Conservation (phyloP, 1,140 invertebrate genomes). For the Trachymyrmex cornetzi region DNA sequence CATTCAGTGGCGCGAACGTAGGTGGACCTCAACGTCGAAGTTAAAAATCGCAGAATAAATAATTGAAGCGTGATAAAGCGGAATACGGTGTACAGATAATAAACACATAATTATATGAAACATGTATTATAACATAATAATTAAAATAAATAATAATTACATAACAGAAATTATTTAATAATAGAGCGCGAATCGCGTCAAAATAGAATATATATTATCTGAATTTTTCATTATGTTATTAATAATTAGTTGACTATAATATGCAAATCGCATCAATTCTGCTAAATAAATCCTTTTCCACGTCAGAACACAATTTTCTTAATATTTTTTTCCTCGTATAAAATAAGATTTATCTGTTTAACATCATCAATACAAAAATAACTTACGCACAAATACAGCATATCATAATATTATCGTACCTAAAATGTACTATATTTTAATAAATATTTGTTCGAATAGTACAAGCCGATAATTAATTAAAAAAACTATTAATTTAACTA, state of each 20-base stretch:
- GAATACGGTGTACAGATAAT: not conserved
- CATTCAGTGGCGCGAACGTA: not conserved
- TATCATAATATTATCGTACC: not conserved
- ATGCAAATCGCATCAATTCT: not conserved
- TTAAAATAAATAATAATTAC: not conserved
- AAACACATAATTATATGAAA: not conserved
- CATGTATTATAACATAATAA: not conserved
- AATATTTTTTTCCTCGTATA: not conserved
- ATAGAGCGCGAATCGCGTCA: too few species aligned
- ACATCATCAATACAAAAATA: not conserved
- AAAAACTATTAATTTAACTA: too few species aligned
- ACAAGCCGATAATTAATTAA: too few species aligned
- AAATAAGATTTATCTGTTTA: not conserved
- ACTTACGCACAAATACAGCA: not conserved
- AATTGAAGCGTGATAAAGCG: conserved; percentile 16
- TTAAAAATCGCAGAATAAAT: conserved; percentile 14
- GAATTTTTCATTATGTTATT: not conserved
- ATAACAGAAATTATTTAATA: not conserved
- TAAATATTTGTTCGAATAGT: too few species aligned
- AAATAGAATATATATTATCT: not conserved
- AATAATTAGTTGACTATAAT: not conserved
- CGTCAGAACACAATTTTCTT: not conserved
- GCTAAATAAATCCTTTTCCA: not conserved
- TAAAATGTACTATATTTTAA: not conserved
- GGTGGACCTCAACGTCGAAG: not conserved